Evolutionary conservation across 2,888 invertebrate species (phyloP), one percentile per base, ranked within the genome.

Genomic region (Urechis unicinctus): DNA sequence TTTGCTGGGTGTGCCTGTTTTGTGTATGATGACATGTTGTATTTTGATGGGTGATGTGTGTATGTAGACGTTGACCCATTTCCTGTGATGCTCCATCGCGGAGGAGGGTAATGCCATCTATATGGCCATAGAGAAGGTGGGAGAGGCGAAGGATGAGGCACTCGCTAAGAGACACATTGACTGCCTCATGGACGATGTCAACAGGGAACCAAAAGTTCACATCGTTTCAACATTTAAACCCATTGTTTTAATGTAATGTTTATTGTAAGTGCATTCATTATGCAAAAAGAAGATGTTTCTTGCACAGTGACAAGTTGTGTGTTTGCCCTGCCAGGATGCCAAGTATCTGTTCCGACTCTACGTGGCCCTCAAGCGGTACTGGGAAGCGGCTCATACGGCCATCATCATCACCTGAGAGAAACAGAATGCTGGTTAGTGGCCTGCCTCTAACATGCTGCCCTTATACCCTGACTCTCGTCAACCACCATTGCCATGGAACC

Each of bases 361-460:
- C 77, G 94, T 97, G 88, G 93, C 94, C 0, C 83, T 92, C 67
- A 88, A 89, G 67, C 91, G 93, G 78, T 95, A 88, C 72, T 83
- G 86, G 52, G 97, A 98, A 77, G 98, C 97, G 0, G 93, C 95
- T 0, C 94, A 95, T 78, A 96, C 96, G 1, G 98, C 98, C 9
- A 86, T 96, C 41, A 93, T 98, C 68, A 95, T 98, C 69, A 92
- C 95, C 1, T 73, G 81, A 57, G 83, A 83, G 61, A 83, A 84
- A 66, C 84, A 84, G 64, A 81, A 80, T 64, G 78, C 78, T 50
- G 82, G 81, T 79, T 56, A 55, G 59, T 53, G 36, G 36, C 9
- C 9, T 9, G 9, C 17, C 36, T 17, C 17, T 17, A 36, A 36
- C 17, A 13, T 13, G 9, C 36, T 36, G 9, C 9, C 17, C 9